Evolutionary conservation across 2,888 invertebrate genomes (phyloP), one percentile per base, ranked within the genome.

Genomic region (Hoplodrina blanda): DNA sequence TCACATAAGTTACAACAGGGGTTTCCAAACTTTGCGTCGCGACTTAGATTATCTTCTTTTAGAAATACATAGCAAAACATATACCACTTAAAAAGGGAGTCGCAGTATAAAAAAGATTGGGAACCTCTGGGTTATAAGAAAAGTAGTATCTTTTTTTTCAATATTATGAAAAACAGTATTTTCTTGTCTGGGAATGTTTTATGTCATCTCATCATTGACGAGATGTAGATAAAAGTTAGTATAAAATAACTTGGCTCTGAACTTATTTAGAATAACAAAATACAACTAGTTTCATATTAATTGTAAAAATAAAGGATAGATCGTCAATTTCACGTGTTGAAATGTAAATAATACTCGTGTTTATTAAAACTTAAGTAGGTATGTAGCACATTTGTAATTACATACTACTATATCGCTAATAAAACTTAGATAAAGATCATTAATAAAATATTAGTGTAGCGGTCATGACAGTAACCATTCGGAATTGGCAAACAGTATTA

Each of bases 291-390:
- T 33, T 44, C 15, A 37, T n/a, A 41, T 37, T n/a, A 41, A n/a
- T 25, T 25, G 25, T 11, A 1, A 8, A 4, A 50, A 7, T 55
- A 37, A 59, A 25, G 11, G 50, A 73, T 8, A 50, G 10, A 44
- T 33, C 49, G 49, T 19, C 17, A 54, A 66, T 33, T 33, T 33
- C 1, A 30, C 37, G 19, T 65, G 30, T 41, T 54, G 54, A 37
- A 59, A 66, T 74, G 10, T 53, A 57, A 54, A 61, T 54, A 41
- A 66, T 55, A 50, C n/a, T n/a, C n/a, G n/a, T n/a, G n/a, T 50
- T 37, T 19, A 50, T 20, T 41, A 49, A 46, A 8, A 57, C 17
- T 8, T 57, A 53, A 61, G n/a, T 46, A 56, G 41, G 50, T 55
- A 60, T 20, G 61, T 62, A 33, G 49, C 33, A 49, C 54, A 54